phyloP scores from a whole-genome alignment of 2,888 invertebrate species.

The Zele albiditarsus region DNA sequence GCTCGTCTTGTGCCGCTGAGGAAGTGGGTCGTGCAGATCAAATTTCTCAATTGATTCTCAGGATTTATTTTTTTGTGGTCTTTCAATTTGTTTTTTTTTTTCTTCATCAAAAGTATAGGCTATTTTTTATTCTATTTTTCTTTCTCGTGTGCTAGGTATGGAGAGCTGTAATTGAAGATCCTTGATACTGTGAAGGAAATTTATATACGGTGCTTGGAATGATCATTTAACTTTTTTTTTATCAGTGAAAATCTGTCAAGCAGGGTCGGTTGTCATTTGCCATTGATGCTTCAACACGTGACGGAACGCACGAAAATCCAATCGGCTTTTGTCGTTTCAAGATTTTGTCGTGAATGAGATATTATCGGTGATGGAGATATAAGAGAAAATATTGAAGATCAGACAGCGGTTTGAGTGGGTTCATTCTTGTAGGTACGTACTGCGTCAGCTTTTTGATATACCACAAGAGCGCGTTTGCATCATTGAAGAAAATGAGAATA shows the following conservation, averaged over 20 bases:
- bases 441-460: conserved; percentile 18
- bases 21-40: conserved; percentile 38
- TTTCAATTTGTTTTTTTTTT: conserved; percentile 12
- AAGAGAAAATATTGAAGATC: background rate
- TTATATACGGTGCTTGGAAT: background rate
- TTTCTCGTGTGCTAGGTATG: background rate
- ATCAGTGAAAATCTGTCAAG: conserved; percentile 13
- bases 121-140: background rate
- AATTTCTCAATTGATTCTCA: conserved; percentile 41
- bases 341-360: conserved; percentile 20
- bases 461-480: background rate
- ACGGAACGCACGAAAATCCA: background rate
- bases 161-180: conserved; percentile 1
- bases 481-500: background rate
- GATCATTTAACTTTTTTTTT: background rate
- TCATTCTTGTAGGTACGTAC: background rate
- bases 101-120: background rate
- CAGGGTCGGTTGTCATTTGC: conserved; percentile 1
- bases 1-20: conserved; percentile 26
- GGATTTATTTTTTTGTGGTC: conserved; percentile 8
- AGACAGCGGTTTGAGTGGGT: background rate
- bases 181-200: background rate
- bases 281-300: conserved; percentile 26
- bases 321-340: background rate
- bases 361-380: conserved; percentile 16